Conservation (phyloP, 2,113 vertebrate species). For the Picathartes gymnocephalus region DNA sequence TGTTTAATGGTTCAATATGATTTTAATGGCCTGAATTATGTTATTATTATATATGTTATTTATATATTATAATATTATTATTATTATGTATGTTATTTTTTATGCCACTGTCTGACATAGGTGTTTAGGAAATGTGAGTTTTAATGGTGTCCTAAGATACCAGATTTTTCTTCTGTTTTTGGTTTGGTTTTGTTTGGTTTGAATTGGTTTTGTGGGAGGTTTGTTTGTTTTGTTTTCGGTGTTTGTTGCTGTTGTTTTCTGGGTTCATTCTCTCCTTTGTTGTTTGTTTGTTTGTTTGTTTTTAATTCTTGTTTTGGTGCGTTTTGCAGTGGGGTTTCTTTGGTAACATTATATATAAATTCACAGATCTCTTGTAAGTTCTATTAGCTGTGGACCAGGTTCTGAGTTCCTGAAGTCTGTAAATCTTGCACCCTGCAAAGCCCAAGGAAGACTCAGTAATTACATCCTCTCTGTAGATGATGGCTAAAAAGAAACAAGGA, state of each 20-base stretch:
- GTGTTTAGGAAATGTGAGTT: background rate
- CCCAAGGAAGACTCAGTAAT: background rate
- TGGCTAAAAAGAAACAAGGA: background rate
- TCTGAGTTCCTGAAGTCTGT: background rate
- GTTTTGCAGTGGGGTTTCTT: background rate
- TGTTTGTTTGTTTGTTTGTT: no score
- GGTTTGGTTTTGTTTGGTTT: background rate
- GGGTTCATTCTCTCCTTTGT: background rate
- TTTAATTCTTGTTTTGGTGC: rapidly evolving
- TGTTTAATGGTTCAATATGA: background rate
- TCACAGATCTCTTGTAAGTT: background rate
- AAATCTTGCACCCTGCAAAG: background rate
- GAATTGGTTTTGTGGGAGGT: background rate
- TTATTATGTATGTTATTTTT: background rate
- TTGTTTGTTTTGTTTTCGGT: background rate
- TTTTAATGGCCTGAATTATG: background rate
- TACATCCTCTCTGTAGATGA: background rate
- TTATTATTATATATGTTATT: no score
- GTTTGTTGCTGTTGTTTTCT: background rate
- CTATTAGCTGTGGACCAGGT: background rate
- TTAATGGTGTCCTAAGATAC: background rate
- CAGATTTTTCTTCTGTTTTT: background rate
- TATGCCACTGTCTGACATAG: background rate
- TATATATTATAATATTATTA: no score
- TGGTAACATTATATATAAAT: background rate